Evolutionary conservation across 2,797 vertebrate species (phyloP).

Genomic region (Pelochelys cantorii): DNA sequence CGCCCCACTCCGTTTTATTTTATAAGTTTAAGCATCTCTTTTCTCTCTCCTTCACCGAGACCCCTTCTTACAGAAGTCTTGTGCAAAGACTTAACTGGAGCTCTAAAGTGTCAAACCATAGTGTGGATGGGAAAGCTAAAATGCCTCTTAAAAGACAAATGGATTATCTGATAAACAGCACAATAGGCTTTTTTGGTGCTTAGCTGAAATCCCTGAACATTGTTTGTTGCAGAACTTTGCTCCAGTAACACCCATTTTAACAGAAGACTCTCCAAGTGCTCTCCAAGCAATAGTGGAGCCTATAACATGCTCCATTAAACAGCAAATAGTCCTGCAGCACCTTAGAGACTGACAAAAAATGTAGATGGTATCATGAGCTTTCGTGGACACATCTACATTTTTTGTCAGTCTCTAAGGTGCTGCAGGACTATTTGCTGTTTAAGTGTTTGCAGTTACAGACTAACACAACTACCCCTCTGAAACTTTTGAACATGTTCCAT

Average conservation of each 20-base stretch:
- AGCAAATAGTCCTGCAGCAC: no score
- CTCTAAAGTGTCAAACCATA: not conserved
- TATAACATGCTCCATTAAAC: not conserved
- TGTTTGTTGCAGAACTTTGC: not conserved
- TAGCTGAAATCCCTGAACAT: not conserved
- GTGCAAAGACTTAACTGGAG: not conserved
- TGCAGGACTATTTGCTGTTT: no score
- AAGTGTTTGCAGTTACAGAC: no score
- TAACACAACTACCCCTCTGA: no score
- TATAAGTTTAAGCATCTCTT: not conserved
- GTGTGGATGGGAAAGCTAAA: accelerated
- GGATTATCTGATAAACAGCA: not conserved
- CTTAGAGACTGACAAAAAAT: no score
- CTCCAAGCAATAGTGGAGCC: not conserved
- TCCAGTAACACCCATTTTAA: not conserved
- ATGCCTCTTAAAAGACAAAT: not conserved
- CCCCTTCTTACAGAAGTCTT: not conserved
- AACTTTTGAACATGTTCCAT: not conserved
- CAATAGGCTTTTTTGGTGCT: not conserved
- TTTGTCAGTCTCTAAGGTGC: no score
- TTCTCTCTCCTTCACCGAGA: not conserved
- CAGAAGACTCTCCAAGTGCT: not conserved
- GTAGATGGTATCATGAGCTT: no score
- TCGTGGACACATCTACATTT: no score
- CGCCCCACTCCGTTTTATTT: not conserved